phyloP scores from a whole-genome alignment of 2,888 invertebrate genomes.

The Noctua janthina region DNA sequence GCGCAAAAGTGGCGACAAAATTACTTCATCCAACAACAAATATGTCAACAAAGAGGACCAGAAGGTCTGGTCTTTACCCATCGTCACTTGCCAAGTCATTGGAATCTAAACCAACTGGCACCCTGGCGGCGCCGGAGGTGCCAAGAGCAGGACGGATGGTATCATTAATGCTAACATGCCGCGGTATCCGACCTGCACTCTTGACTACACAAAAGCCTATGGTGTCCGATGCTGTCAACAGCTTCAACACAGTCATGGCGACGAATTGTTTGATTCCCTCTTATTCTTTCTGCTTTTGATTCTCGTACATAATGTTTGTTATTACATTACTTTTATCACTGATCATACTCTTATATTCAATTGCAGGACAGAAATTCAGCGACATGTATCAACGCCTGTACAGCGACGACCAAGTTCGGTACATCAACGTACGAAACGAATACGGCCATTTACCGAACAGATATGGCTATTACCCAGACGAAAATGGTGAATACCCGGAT shows the following conservation, averaged over 20 bases:
- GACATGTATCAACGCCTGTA: conserved; percentile 30
- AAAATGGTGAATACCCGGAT: not conserved
- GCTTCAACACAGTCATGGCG: not conserved
- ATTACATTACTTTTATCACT: not conserved
- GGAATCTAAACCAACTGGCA: no score
- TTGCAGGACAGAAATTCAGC: conserved; percentile 64
- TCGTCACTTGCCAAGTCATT: no score
- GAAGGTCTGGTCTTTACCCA: no score
- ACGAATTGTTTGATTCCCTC: not conserved
- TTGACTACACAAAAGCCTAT: no score
- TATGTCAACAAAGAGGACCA: no score
- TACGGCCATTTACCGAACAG: not conserved
- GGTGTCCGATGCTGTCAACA: no score
- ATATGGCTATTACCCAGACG: not conserved
- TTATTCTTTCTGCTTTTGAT: not conserved
- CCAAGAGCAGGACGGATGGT: no score
- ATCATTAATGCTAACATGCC: no score
- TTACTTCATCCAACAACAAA: not conserved
- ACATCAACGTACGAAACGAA: no score
- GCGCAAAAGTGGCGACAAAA: not conserved
- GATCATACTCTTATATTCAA: conserved; percentile 4
- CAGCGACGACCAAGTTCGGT: fast-evolving
- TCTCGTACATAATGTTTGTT: not conserved
- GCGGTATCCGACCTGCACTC: no score
- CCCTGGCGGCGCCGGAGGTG: no score